phyloP scores from a whole-genome alignment of 2,113 vertebrate genomes.

The Xenus cinereus region DNA sequence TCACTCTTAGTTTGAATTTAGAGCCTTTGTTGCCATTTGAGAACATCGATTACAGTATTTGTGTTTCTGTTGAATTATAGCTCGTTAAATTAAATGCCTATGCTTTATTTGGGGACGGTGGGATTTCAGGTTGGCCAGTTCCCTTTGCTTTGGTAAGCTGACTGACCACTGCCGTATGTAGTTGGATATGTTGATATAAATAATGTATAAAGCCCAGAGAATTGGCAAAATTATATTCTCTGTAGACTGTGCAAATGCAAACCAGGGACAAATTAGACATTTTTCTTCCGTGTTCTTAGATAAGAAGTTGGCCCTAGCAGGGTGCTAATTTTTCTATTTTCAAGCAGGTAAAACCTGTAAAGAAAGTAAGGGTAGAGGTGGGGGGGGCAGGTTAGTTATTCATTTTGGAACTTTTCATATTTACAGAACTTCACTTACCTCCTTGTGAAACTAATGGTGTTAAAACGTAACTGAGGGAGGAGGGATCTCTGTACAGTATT shows the following conservation, averaged over 20 bases:
- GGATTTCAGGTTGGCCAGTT: not conserved
- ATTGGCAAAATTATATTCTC: not conserved
- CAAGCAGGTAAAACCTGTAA: not conserved
- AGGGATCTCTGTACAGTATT: not conserved
- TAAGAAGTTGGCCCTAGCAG: not conserved
- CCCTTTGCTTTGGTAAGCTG: not conserved
- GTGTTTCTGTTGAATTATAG: not conserved
- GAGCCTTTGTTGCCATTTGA: not conserved
- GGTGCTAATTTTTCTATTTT: not conserved
- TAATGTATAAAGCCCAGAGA: not conserved
- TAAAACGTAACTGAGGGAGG: not conserved
- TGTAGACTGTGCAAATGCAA: not conserved
- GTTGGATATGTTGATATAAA: not conserved
- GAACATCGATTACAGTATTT: not conserved
- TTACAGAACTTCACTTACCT: not conserved
- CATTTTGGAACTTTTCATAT: not conserved
- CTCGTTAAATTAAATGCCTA: not conserved
- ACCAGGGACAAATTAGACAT: not conserved
- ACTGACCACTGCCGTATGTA: not conserved
- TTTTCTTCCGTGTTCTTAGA: not conserved
- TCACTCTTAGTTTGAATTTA: not conserved
- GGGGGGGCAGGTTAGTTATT: rapidly evolving
- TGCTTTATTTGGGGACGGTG: not conserved
- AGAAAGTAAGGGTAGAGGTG: not conserved
- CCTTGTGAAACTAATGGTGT: not conserved